Evolutionary conservation across 2,888 invertebrate genomes (phyloP).

Genomic region (Eristalis pertinax): DNA sequence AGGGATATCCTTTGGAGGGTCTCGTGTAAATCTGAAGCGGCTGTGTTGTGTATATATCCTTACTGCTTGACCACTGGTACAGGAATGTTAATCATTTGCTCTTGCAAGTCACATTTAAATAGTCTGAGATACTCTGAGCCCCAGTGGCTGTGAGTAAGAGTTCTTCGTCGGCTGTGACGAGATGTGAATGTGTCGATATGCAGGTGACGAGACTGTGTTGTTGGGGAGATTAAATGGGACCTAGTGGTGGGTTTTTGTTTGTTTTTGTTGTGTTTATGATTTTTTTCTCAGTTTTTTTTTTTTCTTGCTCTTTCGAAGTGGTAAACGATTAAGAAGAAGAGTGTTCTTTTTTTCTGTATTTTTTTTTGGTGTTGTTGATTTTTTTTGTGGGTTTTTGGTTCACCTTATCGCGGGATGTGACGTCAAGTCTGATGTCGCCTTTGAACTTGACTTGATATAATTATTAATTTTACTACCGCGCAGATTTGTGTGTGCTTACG

Average conservation of each 20-base stretch:
- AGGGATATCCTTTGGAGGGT: not conserved
- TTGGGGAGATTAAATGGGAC: slow-evolving; percentile 61
- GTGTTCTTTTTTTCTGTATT: not conserved
- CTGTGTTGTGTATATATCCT: slow-evolving; percentile 73
- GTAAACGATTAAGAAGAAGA: slow-evolving; percentile 43
- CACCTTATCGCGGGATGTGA: slow-evolving; percentile 37
- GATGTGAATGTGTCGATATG: slow-evolving; percentile 57
- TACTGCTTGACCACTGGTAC: slow-evolving; percentile 78
- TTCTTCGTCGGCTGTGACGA: slow-evolving; percentile 56
- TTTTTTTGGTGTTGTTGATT: slow-evolving; percentile 23
- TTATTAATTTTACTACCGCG: slow-evolving; percentile 55
- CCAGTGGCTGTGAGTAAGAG: slow-evolving; percentile 55
- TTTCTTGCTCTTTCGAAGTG: not conserved
- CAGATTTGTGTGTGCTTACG: slow-evolving; percentile 17
- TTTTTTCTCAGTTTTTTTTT: slow-evolving; percentile 25
- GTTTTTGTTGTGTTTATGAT: slow-evolving; percentile 16
- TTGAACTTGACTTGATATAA: slow-evolving; percentile 67
- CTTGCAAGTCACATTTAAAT: slow-evolving; percentile 77
- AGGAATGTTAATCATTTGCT: slow-evolving; percentile 79
- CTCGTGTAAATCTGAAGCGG: not conserved
- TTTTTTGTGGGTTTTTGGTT: slow-evolving; percentile 23
- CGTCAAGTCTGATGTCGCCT: slow-evolving; percentile 42
- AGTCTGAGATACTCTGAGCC: slow-evolving; percentile 61
- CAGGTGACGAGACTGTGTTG: slow-evolving; percentile 47
- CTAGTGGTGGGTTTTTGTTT: slow-evolving; percentile 42